phyloP scores from a whole-genome alignment of 2,113 vertebrate genomes.

The Oreochromis niloticus region DNA sequence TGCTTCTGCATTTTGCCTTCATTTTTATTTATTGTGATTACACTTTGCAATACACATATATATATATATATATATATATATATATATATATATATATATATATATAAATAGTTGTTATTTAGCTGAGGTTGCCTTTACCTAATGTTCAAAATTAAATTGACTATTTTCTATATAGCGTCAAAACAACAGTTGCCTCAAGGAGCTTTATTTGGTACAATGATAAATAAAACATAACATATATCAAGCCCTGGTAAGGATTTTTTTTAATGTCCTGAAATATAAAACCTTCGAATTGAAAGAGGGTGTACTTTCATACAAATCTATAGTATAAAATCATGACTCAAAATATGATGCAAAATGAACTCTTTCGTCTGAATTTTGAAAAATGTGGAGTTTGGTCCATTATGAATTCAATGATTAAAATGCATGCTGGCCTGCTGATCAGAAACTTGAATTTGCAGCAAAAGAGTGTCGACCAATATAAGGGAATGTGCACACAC shows the following conservation, averaged over 20 bases:
- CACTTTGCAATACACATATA: background rate
- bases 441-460: background rate
- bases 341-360: background rate
- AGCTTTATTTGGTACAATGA: background rate
- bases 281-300: background rate
- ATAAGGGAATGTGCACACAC: background rate
- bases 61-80: no score
- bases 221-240: background rate
- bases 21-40: background rate
- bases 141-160: background rate
- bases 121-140: background rate
- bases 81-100: no score
- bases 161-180: background rate
- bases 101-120: background rate
- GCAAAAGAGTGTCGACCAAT: background rate
- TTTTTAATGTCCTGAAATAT: background rate
- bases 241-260: background rate
- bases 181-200: background rate
- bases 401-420: background rate
- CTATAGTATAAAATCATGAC: background rate
- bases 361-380: background rate
- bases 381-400: background rate
- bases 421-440: background rate
- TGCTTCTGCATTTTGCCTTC: background rate
- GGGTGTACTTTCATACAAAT: background rate